Conservation (phyloP, 2,797 vertebrate species). For the Malurus leucopterus region DNA sequence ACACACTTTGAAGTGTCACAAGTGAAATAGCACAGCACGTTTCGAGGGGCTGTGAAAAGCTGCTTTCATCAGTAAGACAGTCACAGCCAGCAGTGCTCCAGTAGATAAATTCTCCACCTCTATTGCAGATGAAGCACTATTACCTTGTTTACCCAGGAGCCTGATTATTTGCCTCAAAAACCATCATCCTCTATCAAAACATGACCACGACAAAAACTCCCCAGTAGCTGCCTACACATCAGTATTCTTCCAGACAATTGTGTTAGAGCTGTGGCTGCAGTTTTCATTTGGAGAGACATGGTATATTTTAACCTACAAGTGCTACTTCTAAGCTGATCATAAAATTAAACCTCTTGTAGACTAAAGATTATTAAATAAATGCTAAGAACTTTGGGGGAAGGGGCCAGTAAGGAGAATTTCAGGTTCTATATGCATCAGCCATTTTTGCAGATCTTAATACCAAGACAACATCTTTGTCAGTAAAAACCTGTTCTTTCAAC, state of each 20-base stretch:
- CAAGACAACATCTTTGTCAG: conserved; percentile 18
- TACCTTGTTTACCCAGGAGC: neutral
- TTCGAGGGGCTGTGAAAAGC: neutral
- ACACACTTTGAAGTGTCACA: neutral
- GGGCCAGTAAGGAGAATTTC: neutral
- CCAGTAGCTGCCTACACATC: neutral
- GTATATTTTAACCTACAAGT: neutral
- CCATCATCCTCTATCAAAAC: neutral
- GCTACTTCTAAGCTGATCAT: neutral
- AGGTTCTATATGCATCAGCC: neutral
- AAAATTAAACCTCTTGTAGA: neutral
- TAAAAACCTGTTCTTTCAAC: conserved; percentile 47
- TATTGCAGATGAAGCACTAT: neutral
- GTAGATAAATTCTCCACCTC: neutral
- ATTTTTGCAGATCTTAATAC: neutral
- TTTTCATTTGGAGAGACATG: neutral
- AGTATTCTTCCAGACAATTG: neutral
- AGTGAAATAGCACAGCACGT: neutral
- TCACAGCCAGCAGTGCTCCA: neutral
- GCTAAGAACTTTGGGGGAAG: neutral
- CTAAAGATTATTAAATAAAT: neutral
- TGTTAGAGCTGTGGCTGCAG: neutral
- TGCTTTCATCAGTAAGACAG: neutral
- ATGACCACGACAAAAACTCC: neutral
- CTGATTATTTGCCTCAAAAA: neutral